A percentile compares a stretch with the other conserved stretches of the same genome.
phyloP scores from a whole-genome alignment of 2,113 vertebrate genomes.

The Turdus rufiventris region DNA sequence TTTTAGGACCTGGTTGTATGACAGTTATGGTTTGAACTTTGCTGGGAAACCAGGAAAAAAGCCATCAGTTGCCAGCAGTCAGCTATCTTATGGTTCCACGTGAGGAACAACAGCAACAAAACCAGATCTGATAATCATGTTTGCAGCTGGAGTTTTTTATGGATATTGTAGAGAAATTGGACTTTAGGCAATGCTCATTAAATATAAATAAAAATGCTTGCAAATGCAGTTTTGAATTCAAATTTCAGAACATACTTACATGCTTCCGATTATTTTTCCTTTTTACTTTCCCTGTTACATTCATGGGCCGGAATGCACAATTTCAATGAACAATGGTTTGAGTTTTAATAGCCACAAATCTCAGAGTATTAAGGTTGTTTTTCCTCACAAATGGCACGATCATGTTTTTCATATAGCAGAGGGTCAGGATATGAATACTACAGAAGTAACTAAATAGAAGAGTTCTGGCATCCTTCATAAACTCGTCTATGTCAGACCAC shows the following conservation, averaged over 20 bases:
- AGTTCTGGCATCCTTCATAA: constrained; percentile 30
- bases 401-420: background rate
- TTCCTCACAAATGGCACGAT: background rate
- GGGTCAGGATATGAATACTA: background rate
- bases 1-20: background rate
- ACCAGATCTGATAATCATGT: background rate
- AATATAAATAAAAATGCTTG: background rate
- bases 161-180: background rate
- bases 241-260: background rate
- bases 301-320: background rate
- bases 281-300: background rate
- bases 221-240: background rate
- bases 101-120: background rate
- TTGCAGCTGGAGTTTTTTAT: background rate
- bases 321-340: background rate
- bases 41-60: background rate
- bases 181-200: background rate
- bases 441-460: background rate
- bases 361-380: background rate
- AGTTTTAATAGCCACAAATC: background rate
- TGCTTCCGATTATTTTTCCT: background rate
- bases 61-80: background rate
- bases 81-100: background rate
- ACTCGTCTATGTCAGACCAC: background rate
- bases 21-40: background rate